phyloP scores from a whole-genome alignment of 2,113 vertebrate species.

The Sylvilagus bachmani region DNA sequence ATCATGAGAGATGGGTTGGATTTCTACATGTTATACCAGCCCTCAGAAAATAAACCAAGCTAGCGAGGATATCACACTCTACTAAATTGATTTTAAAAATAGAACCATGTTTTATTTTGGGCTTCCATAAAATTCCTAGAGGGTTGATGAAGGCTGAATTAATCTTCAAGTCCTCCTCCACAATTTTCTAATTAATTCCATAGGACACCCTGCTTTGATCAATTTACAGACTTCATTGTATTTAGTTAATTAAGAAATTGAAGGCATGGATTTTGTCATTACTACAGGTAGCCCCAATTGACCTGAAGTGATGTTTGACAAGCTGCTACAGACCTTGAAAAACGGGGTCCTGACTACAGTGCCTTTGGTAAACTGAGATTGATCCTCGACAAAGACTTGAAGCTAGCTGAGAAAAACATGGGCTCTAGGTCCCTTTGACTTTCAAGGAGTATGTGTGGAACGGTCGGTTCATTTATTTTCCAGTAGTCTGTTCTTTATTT shows the following conservation, averaged over 20 bases:
- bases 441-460: no score
- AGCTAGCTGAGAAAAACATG: not conserved
- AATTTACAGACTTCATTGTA: slow-evolving; percentile 71
- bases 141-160: slow-evolving; percentile 58
- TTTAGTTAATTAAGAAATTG: slow-evolving; percentile 80
- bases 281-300: slow-evolving; percentile 53
- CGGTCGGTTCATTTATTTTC: no score
- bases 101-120: slow-evolving; percentile 32
- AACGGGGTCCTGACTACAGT: not conserved
- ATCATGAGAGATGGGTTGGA: not conserved
- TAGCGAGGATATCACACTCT: not conserved
- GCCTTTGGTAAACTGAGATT: not conserved
- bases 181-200: slow-evolving; percentile 78
- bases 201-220: slow-evolving; percentile 60
- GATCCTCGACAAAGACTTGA: not conserved
- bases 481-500: no score
- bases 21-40: not conserved
- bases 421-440: not conserved
- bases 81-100: slow-evolving; percentile 20
- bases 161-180: slow-evolving; percentile 55
- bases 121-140: slow-evolving; percentile 8
- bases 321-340: slow-evolving; percentile 44
- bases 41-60: not conserved
- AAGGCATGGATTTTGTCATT: slow-evolving; percentile 76
- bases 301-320: slow-evolving; percentile 52